These are phyloP conservation scores for Halcyon chelicuti DNA, from an alignment of 2,797 vertebrate genomes.

Conservation along the genomic window DNA sequence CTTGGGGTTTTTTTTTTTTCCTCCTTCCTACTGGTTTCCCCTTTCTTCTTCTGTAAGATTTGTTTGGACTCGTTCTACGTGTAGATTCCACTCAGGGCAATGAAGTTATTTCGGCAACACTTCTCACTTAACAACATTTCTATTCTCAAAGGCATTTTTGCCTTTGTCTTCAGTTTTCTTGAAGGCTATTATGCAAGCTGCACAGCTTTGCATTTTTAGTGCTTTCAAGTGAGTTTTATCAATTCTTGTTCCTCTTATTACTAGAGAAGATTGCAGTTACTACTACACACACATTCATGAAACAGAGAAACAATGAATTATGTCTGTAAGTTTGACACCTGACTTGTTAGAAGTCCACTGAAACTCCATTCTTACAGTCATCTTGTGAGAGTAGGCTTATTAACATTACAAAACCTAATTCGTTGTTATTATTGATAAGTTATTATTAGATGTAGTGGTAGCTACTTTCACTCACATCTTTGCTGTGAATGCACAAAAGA, in stretches of 20 bases:
- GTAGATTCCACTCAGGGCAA: not conserved
- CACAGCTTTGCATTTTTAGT: not conserved
- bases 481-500: too few species aligned
- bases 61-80: not conserved
- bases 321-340: too few species aligned
- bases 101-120: not conserved
- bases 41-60: not conserved
- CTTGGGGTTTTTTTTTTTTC: fast-evolving
- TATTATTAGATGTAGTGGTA: too few species aligned
- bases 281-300: not conserved
- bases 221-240: not conserved
- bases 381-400: too few species aligned
- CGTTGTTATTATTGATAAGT: too few species aligned
- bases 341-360: too few species aligned
- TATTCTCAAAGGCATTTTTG: not conserved
- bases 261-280: not conserved
- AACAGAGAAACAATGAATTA: too few species aligned
- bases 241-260: not conserved
- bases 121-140: not conserved
- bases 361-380: too few species aligned
- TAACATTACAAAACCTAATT: too few species aligned
- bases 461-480: too few species aligned
- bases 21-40: not conserved
- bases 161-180: not conserved
- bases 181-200: not conserved